phyloP scores from a whole-genome alignment of 2,888 invertebrate species.

The Galeruca laticollis region DNA sequence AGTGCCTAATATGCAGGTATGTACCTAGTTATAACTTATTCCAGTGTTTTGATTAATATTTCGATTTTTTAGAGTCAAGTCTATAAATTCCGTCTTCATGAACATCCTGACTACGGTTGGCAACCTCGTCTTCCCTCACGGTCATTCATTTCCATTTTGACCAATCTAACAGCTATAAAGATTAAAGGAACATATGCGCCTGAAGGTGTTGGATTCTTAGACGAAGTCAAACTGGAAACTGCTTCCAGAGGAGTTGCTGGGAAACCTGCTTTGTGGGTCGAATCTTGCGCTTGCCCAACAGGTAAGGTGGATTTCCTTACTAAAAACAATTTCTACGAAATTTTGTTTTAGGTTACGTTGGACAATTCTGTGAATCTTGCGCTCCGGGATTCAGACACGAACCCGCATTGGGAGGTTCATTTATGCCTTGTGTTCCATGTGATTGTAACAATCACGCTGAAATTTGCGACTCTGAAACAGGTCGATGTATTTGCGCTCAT shows the following conservation, averaged over 20 bases:
- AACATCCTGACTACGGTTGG: slow-evolving; percentile 87
- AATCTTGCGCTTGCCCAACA: slow-evolving; percentile 90
- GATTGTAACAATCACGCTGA: slow-evolving; percentile 97
- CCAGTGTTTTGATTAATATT: not conserved
- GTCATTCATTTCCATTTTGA: slow-evolving; percentile 92
- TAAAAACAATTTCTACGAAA: not conserved
- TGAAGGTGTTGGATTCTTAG: slow-evolving; percentile 88
- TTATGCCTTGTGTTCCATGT: slow-evolving; percentile 94
- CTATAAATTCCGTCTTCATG: slow-evolving; percentile 90
- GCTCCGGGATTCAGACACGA: slow-evolving; percentile 94
- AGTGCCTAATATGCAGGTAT: slow-evolving; percentile 79
- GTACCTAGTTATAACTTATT: not conserved
- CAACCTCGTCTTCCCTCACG: slow-evolving; percentile 88
- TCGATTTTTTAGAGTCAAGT: slow-evolving; percentile 72
- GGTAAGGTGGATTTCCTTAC: slow-evolving; percentile 63
- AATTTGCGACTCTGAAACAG: slow-evolving; percentile 95
- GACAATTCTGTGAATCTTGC: slow-evolving; percentile 98
- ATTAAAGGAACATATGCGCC: slow-evolving; percentile 92
- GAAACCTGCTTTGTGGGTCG: slow-evolving; percentile 90
- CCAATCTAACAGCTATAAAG: slow-evolving; percentile 94
- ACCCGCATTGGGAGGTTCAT: slow-evolving; percentile 81
- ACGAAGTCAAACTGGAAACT: slow-evolving; percentile 89
- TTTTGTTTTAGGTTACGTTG: slow-evolving; percentile 74
- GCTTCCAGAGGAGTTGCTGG: slow-evolving; percentile 83
- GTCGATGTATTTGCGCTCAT: slow-evolving; percentile 95